Evolutionary conservation across 2,113 vertebrate species (phyloP).

Genomic region (Parotia lawesii): DNA sequence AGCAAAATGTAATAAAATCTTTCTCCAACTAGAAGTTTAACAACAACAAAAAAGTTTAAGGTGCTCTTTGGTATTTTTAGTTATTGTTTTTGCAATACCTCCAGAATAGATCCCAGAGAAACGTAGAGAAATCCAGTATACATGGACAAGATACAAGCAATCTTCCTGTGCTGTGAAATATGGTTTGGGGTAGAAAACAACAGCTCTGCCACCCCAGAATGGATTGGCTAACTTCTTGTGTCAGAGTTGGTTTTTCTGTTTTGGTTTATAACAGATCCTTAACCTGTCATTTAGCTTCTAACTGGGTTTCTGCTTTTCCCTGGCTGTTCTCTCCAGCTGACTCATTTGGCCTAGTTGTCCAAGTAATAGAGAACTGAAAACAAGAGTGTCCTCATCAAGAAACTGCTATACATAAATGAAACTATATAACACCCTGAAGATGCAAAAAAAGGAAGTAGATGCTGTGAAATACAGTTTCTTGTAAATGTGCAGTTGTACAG

Average conservation of each 20-base stretch:
- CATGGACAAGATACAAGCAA: background rate
- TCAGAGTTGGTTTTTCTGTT: background rate
- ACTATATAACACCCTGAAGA: rapidly evolving
- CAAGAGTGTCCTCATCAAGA: background rate
- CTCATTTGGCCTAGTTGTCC: background rate
- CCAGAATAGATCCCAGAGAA: background rate
- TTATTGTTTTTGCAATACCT: background rate
- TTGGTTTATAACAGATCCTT: background rate
- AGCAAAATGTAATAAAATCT: background rate
- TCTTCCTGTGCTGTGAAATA: background rate
- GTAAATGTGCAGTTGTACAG: background rate
- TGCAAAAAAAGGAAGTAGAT: background rate
- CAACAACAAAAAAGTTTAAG: background rate
- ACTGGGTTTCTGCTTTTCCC: background rate
- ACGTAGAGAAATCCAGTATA: background rate
- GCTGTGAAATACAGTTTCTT: background rate
- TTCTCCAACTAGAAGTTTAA: background rate
- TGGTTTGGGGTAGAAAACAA: background rate
- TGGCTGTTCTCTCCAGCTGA: background rate
- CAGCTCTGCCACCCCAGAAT: background rate
- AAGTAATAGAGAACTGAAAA: background rate
- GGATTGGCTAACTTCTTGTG: background rate
- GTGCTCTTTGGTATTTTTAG: background rate
- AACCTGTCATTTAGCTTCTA: background rate
- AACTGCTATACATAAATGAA: background rate